Conservation (phyloP, 2,888 invertebrate species). For the Hesperia comma region DNA sequence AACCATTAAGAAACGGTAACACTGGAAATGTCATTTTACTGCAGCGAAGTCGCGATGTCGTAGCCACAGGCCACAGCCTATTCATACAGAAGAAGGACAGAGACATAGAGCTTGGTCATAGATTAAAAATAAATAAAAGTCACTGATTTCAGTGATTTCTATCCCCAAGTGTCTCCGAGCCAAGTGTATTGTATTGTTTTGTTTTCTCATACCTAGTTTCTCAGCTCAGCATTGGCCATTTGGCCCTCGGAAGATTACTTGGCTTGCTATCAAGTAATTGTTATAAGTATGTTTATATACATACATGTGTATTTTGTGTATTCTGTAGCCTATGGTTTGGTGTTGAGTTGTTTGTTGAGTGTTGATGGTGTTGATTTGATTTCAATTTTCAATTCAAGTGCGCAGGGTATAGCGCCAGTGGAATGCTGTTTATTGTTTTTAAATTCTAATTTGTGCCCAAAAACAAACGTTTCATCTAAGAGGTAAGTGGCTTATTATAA, state of each 20-base stretch:
- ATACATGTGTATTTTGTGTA: constrained; percentile 71
- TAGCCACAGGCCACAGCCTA: too few relatives aligned
- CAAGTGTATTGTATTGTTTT: too few relatives aligned
- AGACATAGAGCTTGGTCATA: too few relatives aligned
- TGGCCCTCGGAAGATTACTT: not conserved
- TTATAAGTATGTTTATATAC: constrained; percentile 71
- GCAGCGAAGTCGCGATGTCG: too few relatives aligned
- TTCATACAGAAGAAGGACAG: too few relatives aligned
- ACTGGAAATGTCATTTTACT: too few relatives aligned
- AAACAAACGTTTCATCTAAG: constrained; percentile 57
- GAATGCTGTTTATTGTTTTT: constrained; percentile 80
- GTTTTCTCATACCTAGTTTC: not conserved
- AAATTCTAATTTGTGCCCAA: constrained; percentile 69
- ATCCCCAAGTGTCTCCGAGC: constrained; percentile 53
- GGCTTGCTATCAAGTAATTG: constrained; percentile 7
- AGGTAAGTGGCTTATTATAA: constrained; percentile 72
- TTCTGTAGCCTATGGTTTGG: constrained; percentile 76
- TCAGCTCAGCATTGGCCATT: constrained; percentile 28
- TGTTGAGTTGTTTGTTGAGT: constrained; percentile 77
- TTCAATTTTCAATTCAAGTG: constrained; percentile 46
- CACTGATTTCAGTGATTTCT: constrained; percentile 33
- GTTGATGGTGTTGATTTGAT: constrained; percentile 72
- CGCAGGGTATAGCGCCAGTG: constrained; percentile 65
- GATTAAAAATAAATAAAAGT: too few relatives aligned
- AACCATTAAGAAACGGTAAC: too few relatives aligned